Conservation (phyloP, 2,888 invertebrate genomes). For the Ptilodon capucinus region DNA sequence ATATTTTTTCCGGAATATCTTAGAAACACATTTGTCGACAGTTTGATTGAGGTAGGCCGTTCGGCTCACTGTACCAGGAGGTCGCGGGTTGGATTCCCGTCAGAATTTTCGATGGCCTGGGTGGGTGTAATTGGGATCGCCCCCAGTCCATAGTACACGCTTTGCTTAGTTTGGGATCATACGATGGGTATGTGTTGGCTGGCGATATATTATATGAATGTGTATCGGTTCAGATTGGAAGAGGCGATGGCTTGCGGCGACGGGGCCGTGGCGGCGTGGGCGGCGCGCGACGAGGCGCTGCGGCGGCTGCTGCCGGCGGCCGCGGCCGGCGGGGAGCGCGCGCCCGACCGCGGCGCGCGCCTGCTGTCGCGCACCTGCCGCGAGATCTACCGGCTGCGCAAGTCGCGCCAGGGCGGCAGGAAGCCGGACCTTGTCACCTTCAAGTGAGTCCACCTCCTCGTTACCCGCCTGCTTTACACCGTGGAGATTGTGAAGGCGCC, state of each 20-base stretch:
- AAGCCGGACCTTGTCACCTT: slow-evolving; percentile 95
- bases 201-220: not conserved
- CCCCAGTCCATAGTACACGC: too few species aligned
- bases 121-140: too few species aligned
- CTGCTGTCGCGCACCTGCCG: slow-evolving; percentile 93
- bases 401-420: slow-evolving; percentile 92
- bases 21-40: too few species aligned
- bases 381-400: slow-evolving; percentile 94
- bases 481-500: too few species aligned
- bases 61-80: too few species aligned
- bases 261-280: slow-evolving; percentile 91
- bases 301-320: slow-evolving; percentile 85
- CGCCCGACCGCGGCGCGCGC: slow-evolving; percentile 89
- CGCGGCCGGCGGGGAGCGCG: slow-evolving; percentile 56
- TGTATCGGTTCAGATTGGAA: slow-evolving; percentile 85
- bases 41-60: too few species aligned
- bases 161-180: too few species aligned
- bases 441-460: slow-evolving; percentile 46
- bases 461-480: too few species aligned
- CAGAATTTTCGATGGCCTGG: too few species aligned
- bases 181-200: too few species aligned
- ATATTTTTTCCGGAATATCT: too few species aligned
- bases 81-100: too few species aligned
- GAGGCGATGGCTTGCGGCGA: slow-evolving; percentile 92
- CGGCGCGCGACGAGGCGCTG: slow-evolving; percentile 93